Percentiles rank a stretch among this genome's conserved stretches.
Conservation (phyloP, 2,888 invertebrate genomes). For the Drosophila ezoana region DNA sequence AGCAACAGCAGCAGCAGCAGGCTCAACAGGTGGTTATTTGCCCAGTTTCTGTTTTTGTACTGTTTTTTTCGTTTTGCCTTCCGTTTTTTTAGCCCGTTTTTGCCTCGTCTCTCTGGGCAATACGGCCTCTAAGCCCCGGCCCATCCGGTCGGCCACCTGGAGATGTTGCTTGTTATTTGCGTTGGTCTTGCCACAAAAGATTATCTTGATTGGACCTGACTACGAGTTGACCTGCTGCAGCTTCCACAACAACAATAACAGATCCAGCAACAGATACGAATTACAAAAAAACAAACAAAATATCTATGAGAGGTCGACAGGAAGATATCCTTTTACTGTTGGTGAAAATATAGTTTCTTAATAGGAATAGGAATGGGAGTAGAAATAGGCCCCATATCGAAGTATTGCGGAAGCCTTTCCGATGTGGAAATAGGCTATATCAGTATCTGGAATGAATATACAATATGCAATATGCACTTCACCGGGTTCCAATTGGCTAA, state of each 20-base stretch:
- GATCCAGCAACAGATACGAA: slow-evolving; percentile 2
- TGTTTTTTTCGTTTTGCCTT: not conserved
- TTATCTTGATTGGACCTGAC: slow-evolving; percentile 58
- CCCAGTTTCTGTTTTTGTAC: not conserved
- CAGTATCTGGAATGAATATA: no score
- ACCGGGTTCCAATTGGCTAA: no score
- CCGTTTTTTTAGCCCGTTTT: not conserved
- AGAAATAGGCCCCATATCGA: no score
- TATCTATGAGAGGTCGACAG: not conserved
- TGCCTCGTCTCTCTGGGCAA: slow-evolving; percentile 2
- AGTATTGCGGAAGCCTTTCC: no score
- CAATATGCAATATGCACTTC: no score
- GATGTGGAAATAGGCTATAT: no score
- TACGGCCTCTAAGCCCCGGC: slow-evolving; percentile 18
- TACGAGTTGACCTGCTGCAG: slow-evolving; percentile 26
- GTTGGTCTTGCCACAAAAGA: slow-evolving; percentile 39
- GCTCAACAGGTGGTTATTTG: slow-evolving; percentile 47
- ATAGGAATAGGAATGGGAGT: no score
- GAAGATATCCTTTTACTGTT: not conserved
- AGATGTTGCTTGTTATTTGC: slow-evolving; percentile 31
- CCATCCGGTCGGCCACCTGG: slow-evolving; percentile 6
- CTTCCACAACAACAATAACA: slow-evolving; percentile 1
- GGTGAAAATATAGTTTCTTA: no score
- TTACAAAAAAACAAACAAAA: not conserved
- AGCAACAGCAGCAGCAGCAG: slow-evolving; percentile 2